A percentile compares a stretch with the other conserved stretches of the same genome.
Evolutionary conservation across 1,140 invertebrate genomes (phyloP).

Genomic region (Neodiprion fabricii): DNA sequence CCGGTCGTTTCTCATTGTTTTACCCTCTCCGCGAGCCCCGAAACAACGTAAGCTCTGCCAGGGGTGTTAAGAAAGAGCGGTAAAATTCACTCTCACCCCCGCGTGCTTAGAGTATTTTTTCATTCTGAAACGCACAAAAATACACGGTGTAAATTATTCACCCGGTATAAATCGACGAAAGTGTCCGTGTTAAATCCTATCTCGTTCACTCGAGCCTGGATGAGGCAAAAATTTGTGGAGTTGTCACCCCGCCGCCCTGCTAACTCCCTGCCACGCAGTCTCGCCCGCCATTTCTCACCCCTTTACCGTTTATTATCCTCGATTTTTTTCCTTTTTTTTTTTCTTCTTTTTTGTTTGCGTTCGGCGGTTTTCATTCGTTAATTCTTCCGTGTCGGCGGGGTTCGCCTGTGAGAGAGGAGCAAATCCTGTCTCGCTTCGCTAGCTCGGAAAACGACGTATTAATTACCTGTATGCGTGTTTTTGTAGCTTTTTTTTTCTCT

Average conservation of each 20-base stretch:
- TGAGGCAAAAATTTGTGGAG: not conserved
- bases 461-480: not conserved
- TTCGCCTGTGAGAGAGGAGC: not conserved
- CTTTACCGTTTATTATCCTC: not conserved
- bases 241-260: not conserved
- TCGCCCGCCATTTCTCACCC: not conserved
- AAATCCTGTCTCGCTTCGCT: not conserved
- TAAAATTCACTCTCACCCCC: not conserved
- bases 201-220: too few species aligned
- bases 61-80: not conserved
- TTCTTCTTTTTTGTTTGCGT: not conserved
- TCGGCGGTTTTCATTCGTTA: conserved; percentile 5
- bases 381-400: not conserved
- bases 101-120: too few species aligned
- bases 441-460: not conserved
- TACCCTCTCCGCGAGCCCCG: not conserved
- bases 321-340: not conserved
- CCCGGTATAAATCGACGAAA: too few species aligned
- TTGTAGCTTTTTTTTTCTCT: too few species aligned
- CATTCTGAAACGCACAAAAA: too few species aligned
- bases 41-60: not conserved
- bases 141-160: too few species aligned
- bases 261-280: not conserved
- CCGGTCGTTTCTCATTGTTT: not conserved
- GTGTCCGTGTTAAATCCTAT: too few species aligned